Conservation (phyloP, 2,797 vertebrate genomes). For the Nyctalus aviator region DNA sequence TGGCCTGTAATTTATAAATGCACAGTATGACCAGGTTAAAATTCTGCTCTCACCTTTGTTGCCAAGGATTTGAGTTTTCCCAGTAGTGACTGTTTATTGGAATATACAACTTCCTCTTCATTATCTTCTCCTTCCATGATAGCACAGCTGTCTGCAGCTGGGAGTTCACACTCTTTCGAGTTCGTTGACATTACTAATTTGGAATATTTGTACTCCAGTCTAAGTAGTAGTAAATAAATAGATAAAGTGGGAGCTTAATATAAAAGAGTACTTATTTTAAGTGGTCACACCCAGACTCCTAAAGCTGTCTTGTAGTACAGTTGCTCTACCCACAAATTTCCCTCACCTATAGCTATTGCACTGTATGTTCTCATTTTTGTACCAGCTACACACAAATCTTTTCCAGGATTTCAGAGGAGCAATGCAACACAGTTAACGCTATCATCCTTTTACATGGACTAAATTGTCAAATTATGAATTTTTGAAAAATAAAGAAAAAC, state of each 20-base stretch:
- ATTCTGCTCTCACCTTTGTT: conserved; percentile 93
- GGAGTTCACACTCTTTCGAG: conserved; percentile 96
- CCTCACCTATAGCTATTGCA: neutral
- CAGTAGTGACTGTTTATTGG: conserved; percentile 95
- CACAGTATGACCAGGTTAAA: neutral
- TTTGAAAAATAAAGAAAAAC: conserved; percentile 20
- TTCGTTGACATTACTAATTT: conserved; percentile 97
- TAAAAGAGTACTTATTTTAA: conserved; percentile 17
- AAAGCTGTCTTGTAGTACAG: neutral
- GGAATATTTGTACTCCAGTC: conserved; percentile 98
- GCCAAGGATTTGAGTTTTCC: conserved; percentile 96
- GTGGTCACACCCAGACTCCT: neutral
- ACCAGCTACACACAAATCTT: neutral
- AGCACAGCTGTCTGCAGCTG: conserved; percentile 97
- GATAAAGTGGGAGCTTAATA: conserved; percentile 10
- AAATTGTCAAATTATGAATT: conserved; percentile 5
- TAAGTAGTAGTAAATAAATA: conserved; percentile 81
- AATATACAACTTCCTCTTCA: conserved; percentile 96
- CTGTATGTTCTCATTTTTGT: neutral
- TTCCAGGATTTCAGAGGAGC: conserved; percentile 12
- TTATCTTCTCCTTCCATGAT: conserved; percentile 99
- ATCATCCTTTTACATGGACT: neutral
- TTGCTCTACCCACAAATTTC: neutral
- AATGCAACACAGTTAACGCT: neutral
- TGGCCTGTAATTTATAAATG: neutral